phyloP scores from a whole-genome alignment of 2,797 vertebrate species.

The Propithecus perrieri region DNA sequence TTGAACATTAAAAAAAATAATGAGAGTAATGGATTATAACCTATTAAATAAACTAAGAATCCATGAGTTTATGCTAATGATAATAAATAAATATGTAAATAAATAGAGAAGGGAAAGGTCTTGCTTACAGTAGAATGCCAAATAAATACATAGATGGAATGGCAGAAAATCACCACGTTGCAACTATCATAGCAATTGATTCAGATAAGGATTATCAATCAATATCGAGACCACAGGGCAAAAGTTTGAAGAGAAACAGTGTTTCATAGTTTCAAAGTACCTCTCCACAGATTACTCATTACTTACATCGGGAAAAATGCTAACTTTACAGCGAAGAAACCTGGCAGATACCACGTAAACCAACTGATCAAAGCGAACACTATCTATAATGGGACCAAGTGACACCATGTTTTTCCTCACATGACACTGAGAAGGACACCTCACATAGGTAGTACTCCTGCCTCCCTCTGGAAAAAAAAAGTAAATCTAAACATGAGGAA shows the following conservation, averaged over 20 bases:
- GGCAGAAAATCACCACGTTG: not conserved
- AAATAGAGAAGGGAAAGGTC: not conserved
- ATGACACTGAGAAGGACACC: not conserved
- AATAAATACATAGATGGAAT: not conserved
- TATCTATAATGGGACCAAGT: not conserved
- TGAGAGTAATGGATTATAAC: conserved; percentile 22
- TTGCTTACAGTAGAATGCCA: conserved; percentile 10
- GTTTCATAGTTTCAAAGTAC: not conserved
- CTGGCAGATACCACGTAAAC: not conserved
- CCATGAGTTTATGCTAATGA: not conserved
- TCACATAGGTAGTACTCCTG: not conserved
- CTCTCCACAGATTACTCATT: not conserved
- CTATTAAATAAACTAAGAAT: conserved; percentile 31
- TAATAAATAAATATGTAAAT: not conserved
- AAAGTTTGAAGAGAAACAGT: not conserved
- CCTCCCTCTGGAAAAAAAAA: not conserved
- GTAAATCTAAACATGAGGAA: not conserved
- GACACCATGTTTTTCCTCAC: not conserved
- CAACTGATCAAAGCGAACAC: not conserved
- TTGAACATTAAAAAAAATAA: conserved; percentile 27
- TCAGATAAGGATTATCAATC: conserved; percentile 3
- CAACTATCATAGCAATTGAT: not conserved
- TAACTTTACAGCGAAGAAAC: not conserved
- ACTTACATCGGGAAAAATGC: not conserved
- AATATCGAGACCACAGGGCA: not conserved